Conservation (phyloP, 2,888 invertebrate species). For the Sialis fuliginosa region DNA sequence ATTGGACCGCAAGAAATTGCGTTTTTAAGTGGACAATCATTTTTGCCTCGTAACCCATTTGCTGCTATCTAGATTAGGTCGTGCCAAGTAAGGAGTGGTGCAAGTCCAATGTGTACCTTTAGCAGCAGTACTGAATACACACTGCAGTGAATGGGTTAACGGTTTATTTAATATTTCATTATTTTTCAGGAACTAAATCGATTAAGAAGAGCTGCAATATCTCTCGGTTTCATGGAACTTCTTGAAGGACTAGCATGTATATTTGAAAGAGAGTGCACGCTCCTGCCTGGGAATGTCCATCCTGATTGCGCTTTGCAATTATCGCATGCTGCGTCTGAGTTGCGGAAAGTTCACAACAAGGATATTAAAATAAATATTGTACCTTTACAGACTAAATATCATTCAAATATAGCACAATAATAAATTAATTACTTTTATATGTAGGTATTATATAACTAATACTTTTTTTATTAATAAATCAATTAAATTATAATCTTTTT, state of each 20-base stretch:
- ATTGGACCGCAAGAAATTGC: no score
- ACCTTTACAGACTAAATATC: conserved; percentile 22
- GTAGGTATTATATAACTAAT: no score
- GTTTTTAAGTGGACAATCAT: no score
- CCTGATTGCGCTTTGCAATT: conserved; percentile 80
- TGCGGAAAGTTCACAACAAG: conserved; percentile 50
- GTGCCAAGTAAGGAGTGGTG: no score
- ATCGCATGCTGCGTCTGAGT: conserved; percentile 68
- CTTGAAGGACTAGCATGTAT: conserved; percentile 71
- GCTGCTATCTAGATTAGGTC: no score
- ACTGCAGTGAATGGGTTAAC: no score
- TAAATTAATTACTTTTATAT: not conserved
- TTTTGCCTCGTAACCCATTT: no score
- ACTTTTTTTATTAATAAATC: no score
- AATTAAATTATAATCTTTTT: no score
- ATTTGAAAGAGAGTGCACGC: conserved; percentile 73
- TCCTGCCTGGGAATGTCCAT: conserved; percentile 58
- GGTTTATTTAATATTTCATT: not conserved
- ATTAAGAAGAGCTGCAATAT: conserved; percentile 73
- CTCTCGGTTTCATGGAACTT: conserved; percentile 79
- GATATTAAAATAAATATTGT: conserved; percentile 24
- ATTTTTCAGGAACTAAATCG: conserved; percentile 69
- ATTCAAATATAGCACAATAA: conserved; percentile 11
- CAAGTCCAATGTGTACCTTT: no score
- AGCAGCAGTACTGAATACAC: no score